These are phyloP conservation scores for Drosophila monieri DNA, from an alignment of 2,888 invertebrate species.

Conservation along the genomic window DNA sequence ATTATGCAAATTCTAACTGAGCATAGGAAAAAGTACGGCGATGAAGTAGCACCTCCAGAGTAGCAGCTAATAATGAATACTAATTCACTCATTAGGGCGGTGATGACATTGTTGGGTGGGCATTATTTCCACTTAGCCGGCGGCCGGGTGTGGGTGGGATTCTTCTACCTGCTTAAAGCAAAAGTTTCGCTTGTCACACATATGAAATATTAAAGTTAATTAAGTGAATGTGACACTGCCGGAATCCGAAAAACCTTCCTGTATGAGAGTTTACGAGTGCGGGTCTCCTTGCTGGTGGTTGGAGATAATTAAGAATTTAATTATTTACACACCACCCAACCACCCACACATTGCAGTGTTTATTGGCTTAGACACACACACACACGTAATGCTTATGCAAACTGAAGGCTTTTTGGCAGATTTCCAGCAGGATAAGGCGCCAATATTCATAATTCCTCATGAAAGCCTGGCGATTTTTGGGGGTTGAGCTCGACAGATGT, in stretches of 20 bases:
- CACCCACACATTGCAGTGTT: slow-evolving; percentile 39
- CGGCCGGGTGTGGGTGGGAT: background rate
- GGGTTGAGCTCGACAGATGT: slow-evolving; percentile 1
- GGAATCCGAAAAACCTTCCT: slow-evolving; percentile 46
- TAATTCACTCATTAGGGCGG: slow-evolving; percentile 74
- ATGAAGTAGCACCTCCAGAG: slow-evolving; percentile 17
- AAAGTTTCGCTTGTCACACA: slow-evolving; percentile 41
- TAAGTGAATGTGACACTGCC: slow-evolving; percentile 70
- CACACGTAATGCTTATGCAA: slow-evolving; percentile 29
- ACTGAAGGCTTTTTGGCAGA: slow-evolving; percentile 46
- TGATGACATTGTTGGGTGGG: slow-evolving; percentile 52
- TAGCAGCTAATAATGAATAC: slow-evolving; percentile 77
- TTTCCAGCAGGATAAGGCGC: slow-evolving; percentile 30
- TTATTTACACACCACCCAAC: slow-evolving; percentile 65
- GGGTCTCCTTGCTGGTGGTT: slow-evolving; percentile 29
- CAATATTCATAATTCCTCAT: slow-evolving; percentile 76
- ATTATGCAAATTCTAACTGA: slow-evolving; percentile 61
- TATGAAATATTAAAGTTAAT: slow-evolving; percentile 82
- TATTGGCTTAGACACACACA: slow-evolving; percentile 62
- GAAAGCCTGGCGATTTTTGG: slow-evolving; percentile 34
- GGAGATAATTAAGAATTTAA: slow-evolving; percentile 80
- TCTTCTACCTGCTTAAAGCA: slow-evolving; percentile 42
- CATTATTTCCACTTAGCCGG: slow-evolving; percentile 54
- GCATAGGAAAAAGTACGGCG: slow-evolving; percentile 14
- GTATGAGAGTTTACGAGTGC: slow-evolving; percentile 48